Conservation (phyloP, 2,113 vertebrate species). For the Brevimyrus niger region DNA sequence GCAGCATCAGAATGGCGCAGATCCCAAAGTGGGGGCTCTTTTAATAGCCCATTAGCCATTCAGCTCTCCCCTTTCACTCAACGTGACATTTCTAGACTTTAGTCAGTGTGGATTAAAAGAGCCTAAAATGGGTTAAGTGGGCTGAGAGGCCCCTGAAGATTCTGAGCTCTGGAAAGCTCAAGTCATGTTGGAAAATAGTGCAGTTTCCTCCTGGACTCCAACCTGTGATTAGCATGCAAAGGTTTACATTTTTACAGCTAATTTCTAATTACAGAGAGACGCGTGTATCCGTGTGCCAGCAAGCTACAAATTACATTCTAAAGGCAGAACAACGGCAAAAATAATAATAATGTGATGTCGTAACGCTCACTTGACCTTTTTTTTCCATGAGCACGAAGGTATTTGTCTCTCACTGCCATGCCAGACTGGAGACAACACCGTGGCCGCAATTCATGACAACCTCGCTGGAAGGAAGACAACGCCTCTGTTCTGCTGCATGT, state of each 20-base stretch:
- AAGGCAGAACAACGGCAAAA: slow-evolving; percentile 37
- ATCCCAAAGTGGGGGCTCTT: not conserved
- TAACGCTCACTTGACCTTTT: slow-evolving; percentile 34
- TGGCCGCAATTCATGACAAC: not conserved
- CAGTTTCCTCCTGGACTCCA: slow-evolving; percentile 3
- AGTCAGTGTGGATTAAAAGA: not conserved
- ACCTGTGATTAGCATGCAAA: slow-evolving; percentile 29
- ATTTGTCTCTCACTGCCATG: slow-evolving; percentile 32
- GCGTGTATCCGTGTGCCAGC: slow-evolving; percentile 29
- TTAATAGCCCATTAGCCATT: not conserved
- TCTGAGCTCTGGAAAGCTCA: not conserved
- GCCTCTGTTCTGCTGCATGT: not conserved
- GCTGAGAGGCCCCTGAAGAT: not conserved
- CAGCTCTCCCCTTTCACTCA: not conserved
- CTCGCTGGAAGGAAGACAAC: not conserved
- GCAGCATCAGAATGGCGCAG: not conserved
- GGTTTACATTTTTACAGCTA: slow-evolving; percentile 32
- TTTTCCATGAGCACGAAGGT: slow-evolving; percentile 33
- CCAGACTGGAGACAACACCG: slow-evolving; percentile 32
- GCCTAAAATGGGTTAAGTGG: slow-evolving; percentile 11
- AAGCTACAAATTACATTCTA: slow-evolving; percentile 40
- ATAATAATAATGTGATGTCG: slow-evolving; percentile 36
- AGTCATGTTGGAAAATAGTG: not conserved
- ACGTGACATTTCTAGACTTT: not conserved
- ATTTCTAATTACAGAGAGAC: slow-evolving; percentile 47